Base-by-base conservation (phyloP, 1,140 invertebrate genomes). In the Conopomorpha cramerella region DNA sequence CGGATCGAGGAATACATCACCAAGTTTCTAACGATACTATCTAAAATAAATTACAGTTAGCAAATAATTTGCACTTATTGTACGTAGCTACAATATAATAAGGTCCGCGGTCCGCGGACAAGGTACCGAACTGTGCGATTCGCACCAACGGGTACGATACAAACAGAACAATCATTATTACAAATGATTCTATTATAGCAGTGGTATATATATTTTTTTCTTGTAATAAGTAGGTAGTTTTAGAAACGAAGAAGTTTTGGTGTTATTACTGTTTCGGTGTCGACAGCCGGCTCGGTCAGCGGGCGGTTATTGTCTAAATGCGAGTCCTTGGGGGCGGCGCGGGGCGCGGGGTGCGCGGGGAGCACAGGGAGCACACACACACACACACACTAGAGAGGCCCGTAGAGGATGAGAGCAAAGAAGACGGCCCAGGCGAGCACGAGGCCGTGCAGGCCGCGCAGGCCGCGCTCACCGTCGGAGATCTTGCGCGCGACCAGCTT, bases 401-500 rank as follows among this genome's bases (percentile, higher is more conserved):
- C 80, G 78, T 82, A 78, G 68, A 80, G 46, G 68, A 88, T 80
- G 68, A 88, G 81, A 82, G 86, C 88, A 85, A 92, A 91, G 81
- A 88, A 93, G 71, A 91, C 88, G 80, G 88, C 88, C 91, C 91
- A 93, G 90, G 92, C 92, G 81, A 92, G 83, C 81, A 92, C 84
- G 81, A 92, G 91, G 84, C 89, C 86, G 79, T 91, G 89, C 81
- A 90, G 83, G 82, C 86, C 87, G 49, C 76, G 77, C 35, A 51
- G 28, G 23, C 52, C 39, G 39, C 44, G 46, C 91, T 93, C 91
- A 96, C 94, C 94, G 81, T 97, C 95, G 82, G 92, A 83, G 82
- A 95, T 93, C 83, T 97, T 99, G 84, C 98, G 90, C 65, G 97
- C 96, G 70, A 96, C 80, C 82, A 99, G 99, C 83, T 99, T 99